Conservation (phyloP, 1,140 invertebrate genomes). For the Mercenaria mercenaria region DNA sequence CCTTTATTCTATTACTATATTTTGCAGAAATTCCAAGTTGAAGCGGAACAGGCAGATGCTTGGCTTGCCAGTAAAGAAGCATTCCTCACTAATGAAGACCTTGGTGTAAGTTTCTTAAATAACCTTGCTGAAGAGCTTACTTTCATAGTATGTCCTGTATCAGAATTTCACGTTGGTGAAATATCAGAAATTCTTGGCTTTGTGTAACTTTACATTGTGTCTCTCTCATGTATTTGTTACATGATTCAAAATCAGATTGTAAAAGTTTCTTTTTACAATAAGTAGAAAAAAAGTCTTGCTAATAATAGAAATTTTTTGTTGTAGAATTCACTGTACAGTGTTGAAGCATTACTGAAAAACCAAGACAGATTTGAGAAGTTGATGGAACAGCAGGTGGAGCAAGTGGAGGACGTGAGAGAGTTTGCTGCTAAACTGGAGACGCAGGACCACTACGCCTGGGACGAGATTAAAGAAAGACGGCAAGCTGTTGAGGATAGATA, state of each 20-base stretch:
- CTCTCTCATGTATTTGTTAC: too few relatives aligned
- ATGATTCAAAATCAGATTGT: too few relatives aligned
- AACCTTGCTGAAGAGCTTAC: too few relatives aligned
- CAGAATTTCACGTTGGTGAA: neutral
- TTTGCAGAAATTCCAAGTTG: conserved; percentile 89
- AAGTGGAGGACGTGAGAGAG: conserved; percentile 95
- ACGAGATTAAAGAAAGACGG: conserved; percentile 97
- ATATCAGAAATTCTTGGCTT: neutral
- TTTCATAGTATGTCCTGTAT: too few relatives aligned
- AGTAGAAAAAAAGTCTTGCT: too few relatives aligned
- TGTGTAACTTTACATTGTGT: conserved; percentile 9
- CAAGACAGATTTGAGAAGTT: conserved; percentile 99
- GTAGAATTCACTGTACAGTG: conserved; percentile 95
- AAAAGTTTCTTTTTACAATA: too few relatives aligned
- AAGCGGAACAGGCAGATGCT: conserved; percentile 97
- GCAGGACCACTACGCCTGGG: conserved; percentile 98
- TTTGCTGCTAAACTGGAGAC: conserved; percentile 97
- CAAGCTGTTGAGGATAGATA: conserved; percentile 93
- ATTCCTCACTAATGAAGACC: conserved; percentile 98
- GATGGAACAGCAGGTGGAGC: conserved; percentile 98
- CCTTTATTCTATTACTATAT: too few relatives aligned
- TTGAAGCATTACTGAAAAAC: conserved; percentile 98
- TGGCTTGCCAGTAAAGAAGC: conserved; percentile 99
- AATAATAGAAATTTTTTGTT: too few relatives aligned
- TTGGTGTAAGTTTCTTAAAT: conserved; percentile 90